Conservation (phyloP, 2,888 invertebrate genomes). For the Chymomyza caudatula region DNA sequence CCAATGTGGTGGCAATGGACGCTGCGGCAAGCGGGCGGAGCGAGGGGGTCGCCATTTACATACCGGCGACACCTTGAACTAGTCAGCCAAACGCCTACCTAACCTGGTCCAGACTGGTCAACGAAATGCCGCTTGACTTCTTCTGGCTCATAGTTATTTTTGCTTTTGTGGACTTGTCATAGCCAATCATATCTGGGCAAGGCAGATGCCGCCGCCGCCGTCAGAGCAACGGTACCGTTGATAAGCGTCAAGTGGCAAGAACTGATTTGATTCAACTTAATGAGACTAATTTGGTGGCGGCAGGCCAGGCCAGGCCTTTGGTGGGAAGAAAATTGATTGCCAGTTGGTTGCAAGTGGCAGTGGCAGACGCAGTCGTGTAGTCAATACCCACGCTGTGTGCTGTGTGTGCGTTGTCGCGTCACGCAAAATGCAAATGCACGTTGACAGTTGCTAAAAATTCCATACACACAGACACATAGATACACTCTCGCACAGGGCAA, state of each 20-base stretch:
- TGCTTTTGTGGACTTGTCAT: slow-evolving; percentile 43
- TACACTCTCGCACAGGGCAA: background rate
- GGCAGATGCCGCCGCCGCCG: background rate
- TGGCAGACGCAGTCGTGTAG: slow-evolving; percentile 27
- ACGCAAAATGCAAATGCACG: slow-evolving; percentile 66
- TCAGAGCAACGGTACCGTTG: slow-evolving; percentile 13
- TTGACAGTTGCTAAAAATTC: slow-evolving; percentile 45
- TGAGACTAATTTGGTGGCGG: slow-evolving; percentile 57
- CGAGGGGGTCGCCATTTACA: background rate
- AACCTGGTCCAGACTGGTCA: slow-evolving; percentile 8
- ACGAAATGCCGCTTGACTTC: slow-evolving; percentile 19
- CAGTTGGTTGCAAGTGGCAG: slow-evolving; percentile 29
- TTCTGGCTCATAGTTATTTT: slow-evolving; percentile 34
- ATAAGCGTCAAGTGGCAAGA: slow-evolving; percentile 32
- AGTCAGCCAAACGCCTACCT: slow-evolving; percentile 29
- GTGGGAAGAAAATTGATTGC: slow-evolving; percentile 18
- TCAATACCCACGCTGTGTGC: slow-evolving; percentile 33
- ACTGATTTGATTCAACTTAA: slow-evolving; percentile 47
- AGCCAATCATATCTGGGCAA: slow-evolving; percentile 59
- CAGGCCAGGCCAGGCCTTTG: slow-evolving; percentile 8
- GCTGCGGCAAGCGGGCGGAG: slow-evolving; percentile 28
- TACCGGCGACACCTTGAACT: slow-evolving; percentile 61
- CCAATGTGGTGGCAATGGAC: slow-evolving; percentile 38
- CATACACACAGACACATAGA: slow-evolving; percentile 14
- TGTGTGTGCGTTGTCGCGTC: slow-evolving; percentile 31